Conservation (phyloP, 2,888 invertebrate species). For the Timandra comae region DNA sequence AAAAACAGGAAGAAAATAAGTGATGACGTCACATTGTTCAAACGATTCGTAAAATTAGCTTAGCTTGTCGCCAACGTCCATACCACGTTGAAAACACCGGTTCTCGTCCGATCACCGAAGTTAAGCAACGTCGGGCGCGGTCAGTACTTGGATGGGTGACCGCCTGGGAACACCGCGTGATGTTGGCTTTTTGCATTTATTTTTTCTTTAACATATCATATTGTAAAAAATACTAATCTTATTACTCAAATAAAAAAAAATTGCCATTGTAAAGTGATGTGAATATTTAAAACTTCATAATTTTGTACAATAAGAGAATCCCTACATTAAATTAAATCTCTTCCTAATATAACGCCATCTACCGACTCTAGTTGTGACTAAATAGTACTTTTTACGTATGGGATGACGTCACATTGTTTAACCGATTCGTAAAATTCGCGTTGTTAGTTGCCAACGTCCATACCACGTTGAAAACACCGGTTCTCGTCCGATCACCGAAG, state of each 20-base stretch:
- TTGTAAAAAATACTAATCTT: not conserved
- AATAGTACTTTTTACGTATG: too few species aligned
- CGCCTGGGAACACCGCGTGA: slow-evolving; percentile 54
- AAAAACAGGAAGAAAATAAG: not conserved
- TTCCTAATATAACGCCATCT: too few species aligned
- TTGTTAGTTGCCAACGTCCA: slow-evolving; percentile 45
- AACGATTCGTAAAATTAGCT: slow-evolving; percentile 7
- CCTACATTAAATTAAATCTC: too few species aligned
- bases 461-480: slow-evolving; percentile 55
- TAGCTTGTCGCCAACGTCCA: slow-evolving; percentile 38
- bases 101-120: slow-evolving; percentile 74
- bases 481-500: slow-evolving; percentile 71
- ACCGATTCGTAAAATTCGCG: slow-evolving; percentile 22
- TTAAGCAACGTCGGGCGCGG: slow-evolving; percentile 71
- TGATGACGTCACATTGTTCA: slow-evolving; percentile 2
- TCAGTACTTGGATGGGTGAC: slow-evolving; percentile 74
- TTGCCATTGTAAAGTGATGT: too few species aligned
- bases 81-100: slow-evolving; percentile 53
- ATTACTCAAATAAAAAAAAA: too few species aligned
- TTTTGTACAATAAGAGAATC: too few species aligned
- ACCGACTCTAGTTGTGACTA: too few species aligned
- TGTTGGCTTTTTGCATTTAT: slow-evolving; percentile 32
- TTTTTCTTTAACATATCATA: too few species aligned
- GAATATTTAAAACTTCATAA: too few species aligned
- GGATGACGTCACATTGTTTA: too few species aligned